phyloP scores from a whole-genome alignment of 2,888 invertebrate species.

The Tortrix viridana region DNA sequence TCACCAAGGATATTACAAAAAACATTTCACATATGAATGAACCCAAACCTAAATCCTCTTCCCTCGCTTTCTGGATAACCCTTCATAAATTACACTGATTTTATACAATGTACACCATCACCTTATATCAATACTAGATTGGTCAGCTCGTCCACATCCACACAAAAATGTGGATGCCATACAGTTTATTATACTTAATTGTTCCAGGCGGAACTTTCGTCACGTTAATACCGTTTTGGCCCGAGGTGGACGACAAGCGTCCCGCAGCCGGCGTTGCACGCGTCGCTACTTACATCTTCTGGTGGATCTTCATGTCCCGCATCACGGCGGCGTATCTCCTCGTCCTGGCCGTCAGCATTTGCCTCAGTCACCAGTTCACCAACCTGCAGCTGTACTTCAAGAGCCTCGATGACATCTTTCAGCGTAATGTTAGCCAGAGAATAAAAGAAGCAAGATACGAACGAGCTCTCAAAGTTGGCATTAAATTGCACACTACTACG shows the following conservation, averaged over 20 bases:
- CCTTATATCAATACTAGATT: too few species aligned
- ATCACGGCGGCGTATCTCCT: slow-evolving; percentile 46
- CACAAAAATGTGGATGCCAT: too few species aligned
- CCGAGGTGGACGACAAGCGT: slow-evolving; percentile 50
- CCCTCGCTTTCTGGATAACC: too few species aligned
- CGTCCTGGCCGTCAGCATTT: slow-evolving; percentile 49
- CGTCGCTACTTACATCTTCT: slow-evolving; percentile 48
- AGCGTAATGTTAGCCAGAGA: slow-evolving; percentile 4
- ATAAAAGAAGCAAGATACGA: slow-evolving; percentile 24
- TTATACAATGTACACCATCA: too few species aligned
- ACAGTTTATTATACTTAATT: neutral
- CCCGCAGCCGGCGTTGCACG: slow-evolving; percentile 44
- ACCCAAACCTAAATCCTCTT: too few species aligned
- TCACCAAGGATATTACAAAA: neutral
- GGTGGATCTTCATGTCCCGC: slow-evolving; percentile 54
- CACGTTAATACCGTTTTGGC: slow-evolving; percentile 59
- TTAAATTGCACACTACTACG: slow-evolving; percentile 20
- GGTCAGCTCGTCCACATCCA: too few species aligned
- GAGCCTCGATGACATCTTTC: slow-evolving; percentile 18
- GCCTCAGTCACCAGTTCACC: slow-evolving; percentile 48
- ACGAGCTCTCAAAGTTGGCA: slow-evolving; percentile 22
- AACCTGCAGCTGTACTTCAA: slow-evolving; percentile 40
- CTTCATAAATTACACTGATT: too few species aligned
- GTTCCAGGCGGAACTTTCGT: slow-evolving; percentile 45
- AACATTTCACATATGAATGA: neutral